A percentile compares a stretch with the other conserved stretches of the same genome.
Conservation (phyloP, 2,888 invertebrate species). For the Galeruca laticollis region DNA sequence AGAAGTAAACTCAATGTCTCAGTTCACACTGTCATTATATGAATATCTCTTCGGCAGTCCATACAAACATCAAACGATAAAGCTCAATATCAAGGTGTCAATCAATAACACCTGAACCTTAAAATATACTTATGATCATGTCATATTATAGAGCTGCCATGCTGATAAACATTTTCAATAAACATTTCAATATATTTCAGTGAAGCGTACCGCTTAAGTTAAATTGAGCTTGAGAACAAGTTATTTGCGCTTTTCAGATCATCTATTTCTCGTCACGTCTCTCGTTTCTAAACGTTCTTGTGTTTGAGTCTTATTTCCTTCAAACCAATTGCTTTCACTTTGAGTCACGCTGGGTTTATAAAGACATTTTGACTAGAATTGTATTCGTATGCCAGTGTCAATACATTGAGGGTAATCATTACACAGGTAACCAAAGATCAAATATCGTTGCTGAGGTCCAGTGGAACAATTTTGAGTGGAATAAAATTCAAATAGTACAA, state of each 20-base stretch:
- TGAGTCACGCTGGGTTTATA: neutral
- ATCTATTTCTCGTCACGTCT: conserved; percentile 9
- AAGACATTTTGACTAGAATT: neutral
- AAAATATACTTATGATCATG: neutral
- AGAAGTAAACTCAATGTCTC: too few relatives aligned
- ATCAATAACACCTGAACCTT: neutral
- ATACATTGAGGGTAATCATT: neutral
- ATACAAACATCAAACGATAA: too few relatives aligned
- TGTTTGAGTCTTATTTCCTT: conserved; percentile 5
- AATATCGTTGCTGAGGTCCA: neutral
- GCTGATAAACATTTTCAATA: conserved; percentile 7
- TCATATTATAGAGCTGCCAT: neutral
- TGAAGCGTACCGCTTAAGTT: conserved; percentile 12
- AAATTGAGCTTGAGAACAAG: conserved; percentile 8
- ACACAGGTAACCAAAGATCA: neutral
- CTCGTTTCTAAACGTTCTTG: conserved; percentile 1
- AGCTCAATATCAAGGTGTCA: too few relatives aligned
- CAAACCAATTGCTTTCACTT: conserved; percentile 1
- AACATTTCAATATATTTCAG: conserved; percentile 5
- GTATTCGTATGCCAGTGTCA: neutral
- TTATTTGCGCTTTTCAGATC: conserved; percentile 10
- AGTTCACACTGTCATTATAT: too few relatives aligned
- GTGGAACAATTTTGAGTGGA: too few relatives aligned
- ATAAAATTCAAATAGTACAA: too few relatives aligned
- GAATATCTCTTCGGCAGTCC: too few relatives aligned